These are phyloP conservation scores for Homarus gammarus DNA, from an alignment of 2,888 invertebrate genomes.

Conservation along the genomic window DNA sequence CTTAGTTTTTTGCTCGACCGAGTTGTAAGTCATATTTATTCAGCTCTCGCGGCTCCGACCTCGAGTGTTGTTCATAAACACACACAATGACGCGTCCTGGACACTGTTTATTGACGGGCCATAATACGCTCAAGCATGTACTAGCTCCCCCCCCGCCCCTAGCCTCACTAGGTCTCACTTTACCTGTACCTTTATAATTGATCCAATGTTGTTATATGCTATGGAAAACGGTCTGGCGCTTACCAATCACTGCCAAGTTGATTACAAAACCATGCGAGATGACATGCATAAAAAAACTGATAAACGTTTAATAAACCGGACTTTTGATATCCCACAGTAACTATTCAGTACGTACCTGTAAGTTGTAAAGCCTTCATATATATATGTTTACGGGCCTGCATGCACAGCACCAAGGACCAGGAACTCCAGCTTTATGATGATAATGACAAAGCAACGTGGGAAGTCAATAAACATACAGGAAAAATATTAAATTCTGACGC, in stretches of 20 bases:
- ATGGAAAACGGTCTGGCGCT: too few relatives aligned
- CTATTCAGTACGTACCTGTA: too few relatives aligned
- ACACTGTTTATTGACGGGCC: not conserved
- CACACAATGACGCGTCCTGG: constrained; percentile 3
- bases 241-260: too few relatives aligned
- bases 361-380: too few relatives aligned
- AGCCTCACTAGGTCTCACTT: not conserved
- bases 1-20: not conserved
- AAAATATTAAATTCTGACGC: not conserved
- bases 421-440: not conserved
- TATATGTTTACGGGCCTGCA: not conserved
- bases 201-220: too few relatives aligned
- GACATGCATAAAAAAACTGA: too few relatives aligned
- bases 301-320: too few relatives aligned
- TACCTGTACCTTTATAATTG: not conserved
- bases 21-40: constrained; percentile 18
- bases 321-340: too few relatives aligned
- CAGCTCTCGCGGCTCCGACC: not conserved
- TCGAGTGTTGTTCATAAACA: not conserved
- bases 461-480: not conserved
- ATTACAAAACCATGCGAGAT: too few relatives aligned
- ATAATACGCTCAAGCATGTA: not conserved
- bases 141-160: not conserved
- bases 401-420: not conserved
- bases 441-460: not conserved